Evolutionary conservation across 2,888 invertebrate genomes (phyloP).

Genomic region (Drosophila demipolita): DNA sequence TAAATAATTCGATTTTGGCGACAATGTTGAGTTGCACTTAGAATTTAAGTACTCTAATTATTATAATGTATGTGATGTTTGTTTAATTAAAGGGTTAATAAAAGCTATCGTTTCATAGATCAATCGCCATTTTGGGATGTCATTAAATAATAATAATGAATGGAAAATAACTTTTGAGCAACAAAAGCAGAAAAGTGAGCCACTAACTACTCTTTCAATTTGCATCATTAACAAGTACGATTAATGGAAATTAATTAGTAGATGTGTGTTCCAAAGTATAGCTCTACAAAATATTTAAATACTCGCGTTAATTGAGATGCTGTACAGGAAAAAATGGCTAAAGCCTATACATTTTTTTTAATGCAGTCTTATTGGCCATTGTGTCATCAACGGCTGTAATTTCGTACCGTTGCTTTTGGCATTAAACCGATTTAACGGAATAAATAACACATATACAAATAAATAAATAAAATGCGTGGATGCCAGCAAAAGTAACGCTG

Average conservation of each 20-base stretch:
- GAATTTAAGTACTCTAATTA: background rate
- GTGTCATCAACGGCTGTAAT: conserved; percentile 21
- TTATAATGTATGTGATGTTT: background rate
- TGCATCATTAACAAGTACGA: background rate
- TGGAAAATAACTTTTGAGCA: background rate
- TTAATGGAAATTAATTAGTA: background rate
- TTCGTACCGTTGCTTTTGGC: conserved; percentile 55
- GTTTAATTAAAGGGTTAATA: background rate
- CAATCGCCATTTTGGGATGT: background rate
- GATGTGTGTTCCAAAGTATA: background rate
- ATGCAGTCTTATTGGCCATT: conserved; percentile 68
- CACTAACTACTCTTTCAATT: background rate
- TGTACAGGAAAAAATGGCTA: background rate
- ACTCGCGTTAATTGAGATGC: conserved; percentile 12
- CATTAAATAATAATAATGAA: conserved; percentile 3
- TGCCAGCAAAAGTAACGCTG: conserved; percentile 37
- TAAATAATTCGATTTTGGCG: background rate
- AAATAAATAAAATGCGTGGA: conserved; percentile 58
- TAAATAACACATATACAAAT: conserved; percentile 65
- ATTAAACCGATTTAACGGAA: conserved; percentile 67
- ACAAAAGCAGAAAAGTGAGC: background rate
- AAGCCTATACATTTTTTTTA: conserved; percentile 47
- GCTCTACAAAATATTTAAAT: conserved; percentile 10
- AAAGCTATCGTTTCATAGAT: background rate
- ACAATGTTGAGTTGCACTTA: background rate